phyloP scores from a whole-genome alignment of 2,113 vertebrate genomes.

The Tretioscincus oriximinensis region DNA sequence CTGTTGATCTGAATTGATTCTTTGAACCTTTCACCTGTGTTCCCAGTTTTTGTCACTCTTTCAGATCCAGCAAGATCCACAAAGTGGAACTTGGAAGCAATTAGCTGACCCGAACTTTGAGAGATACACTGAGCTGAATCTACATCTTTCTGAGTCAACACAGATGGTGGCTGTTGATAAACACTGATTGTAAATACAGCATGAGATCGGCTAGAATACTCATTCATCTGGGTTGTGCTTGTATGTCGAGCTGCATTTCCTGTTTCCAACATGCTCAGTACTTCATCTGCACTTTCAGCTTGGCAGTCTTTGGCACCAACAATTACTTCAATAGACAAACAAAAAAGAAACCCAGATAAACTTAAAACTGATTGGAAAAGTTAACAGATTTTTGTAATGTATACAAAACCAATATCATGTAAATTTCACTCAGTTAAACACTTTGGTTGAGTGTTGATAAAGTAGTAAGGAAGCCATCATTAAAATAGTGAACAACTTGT shows the following conservation, averaged over 20 bases:
- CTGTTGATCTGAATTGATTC: slow-evolving; percentile 89
- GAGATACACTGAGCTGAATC: slow-evolving; percentile 46
- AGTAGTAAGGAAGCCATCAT: too few relatives aligned
- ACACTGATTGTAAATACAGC: slow-evolving; percentile 85
- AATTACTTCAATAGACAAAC: slow-evolving; percentile 78
- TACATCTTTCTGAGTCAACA: slow-evolving; percentile 42
- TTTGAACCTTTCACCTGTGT: slow-evolving; percentile 83
- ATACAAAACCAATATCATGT: slow-evolving; percentile 1
- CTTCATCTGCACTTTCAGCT: slow-evolving; percentile 81
- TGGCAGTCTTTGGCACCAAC: slow-evolving; percentile 83
- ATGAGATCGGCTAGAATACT: slow-evolving; percentile 88
- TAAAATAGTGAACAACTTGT: too few relatives aligned
- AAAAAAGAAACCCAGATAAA: slow-evolving; percentile 36
- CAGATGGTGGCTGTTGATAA: slow-evolving; percentile 69
- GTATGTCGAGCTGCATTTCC: slow-evolving; percentile 84
- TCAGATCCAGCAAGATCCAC: slow-evolving; percentile 92
- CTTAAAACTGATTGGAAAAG: slow-evolving; percentile 24
- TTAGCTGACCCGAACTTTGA: slow-evolving; percentile 52
- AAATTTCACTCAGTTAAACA: too few relatives aligned
- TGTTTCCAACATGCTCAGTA: slow-evolving; percentile 78
- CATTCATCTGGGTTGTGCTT: slow-evolving; percentile 82
- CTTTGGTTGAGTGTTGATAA: not conserved
- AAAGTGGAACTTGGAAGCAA: slow-evolving; percentile 87
- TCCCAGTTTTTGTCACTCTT: slow-evolving; percentile 84
- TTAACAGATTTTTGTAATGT: slow-evolving; percentile 21